Conservation (phyloP, 2,797 vertebrate species). For the Picus viridis region DNA sequence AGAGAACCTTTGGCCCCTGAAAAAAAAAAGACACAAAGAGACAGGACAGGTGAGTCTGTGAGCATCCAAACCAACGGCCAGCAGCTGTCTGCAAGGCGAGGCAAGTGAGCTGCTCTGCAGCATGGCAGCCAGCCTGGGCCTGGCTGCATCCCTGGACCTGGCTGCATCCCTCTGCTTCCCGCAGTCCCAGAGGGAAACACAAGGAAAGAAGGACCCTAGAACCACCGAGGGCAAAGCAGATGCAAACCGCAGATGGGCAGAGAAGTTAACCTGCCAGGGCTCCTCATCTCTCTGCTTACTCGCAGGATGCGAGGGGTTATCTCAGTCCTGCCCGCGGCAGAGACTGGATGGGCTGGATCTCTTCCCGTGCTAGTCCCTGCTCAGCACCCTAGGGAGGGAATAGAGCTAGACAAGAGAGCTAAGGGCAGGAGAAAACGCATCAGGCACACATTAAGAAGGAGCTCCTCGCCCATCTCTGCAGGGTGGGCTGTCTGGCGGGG, state of each 20-base stretch:
- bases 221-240: accelerated
- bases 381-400: background rate
- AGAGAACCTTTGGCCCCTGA: background rate
- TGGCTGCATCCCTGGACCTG: background rate
- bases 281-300: background rate
- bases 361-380: background rate
- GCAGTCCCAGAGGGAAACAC: accelerated
- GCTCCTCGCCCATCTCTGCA: background rate
- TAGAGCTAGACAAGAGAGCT: background rate
- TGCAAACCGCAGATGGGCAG: background rate
- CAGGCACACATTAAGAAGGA: background rate
- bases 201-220: background rate
- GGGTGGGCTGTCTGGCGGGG: accelerated
- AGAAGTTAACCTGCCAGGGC: background rate
- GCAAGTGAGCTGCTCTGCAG: accelerated
- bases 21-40: background rate
- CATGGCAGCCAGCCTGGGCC: background rate
- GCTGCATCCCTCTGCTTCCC: background rate
- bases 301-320: background rate
- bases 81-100: accelerated
- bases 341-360: background rate
- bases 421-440: background rate
- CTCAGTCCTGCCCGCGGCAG: background rate
- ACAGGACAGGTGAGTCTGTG: background rate
- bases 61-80: background rate